Percentiles rank a stretch among this genome's conserved stretches.
phyloP scores from a whole-genome alignment of 2,113 vertebrate genomes.

The Siphamia tubifer region DNA sequence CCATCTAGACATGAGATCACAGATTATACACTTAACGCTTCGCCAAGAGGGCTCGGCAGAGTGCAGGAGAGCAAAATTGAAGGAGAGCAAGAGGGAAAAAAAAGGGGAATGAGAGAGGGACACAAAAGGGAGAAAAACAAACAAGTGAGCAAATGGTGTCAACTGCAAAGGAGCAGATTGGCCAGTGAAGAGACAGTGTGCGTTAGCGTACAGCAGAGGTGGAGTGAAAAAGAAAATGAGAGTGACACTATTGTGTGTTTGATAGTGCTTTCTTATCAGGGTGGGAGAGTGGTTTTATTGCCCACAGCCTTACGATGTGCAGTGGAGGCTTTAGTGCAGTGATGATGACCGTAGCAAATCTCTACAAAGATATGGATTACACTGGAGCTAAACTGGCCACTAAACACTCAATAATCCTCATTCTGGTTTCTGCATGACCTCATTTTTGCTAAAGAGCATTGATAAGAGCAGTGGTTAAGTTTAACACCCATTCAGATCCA shows the following conservation, averaged over 20 bases:
- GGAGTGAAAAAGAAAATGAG: conserved; percentile 25
- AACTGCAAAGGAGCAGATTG: conserved; percentile 7
- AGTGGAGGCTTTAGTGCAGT: conserved; percentile 42
- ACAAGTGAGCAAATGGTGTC: conserved; percentile 29
- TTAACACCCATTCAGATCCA: conserved; percentile 16
- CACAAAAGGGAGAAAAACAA: conserved; percentile 47
- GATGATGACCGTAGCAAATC: conserved; percentile 59
- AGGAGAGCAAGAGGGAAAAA: background rate
- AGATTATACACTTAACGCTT: conserved; percentile 80
- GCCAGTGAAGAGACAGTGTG: background rate
- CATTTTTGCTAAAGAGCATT: conserved; percentile 42
- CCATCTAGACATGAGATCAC: conserved; percentile 79
- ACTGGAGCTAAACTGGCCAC: conserved; percentile 58
- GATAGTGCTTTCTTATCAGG: conserved; percentile 57
- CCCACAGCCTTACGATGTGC: conserved; percentile 38
- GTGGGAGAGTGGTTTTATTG: conserved; percentile 42
- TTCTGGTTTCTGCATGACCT: conserved; percentile 54
- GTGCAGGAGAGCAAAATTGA: conserved; percentile 50
- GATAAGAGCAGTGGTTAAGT: conserved; percentile 51
- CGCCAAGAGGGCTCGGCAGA: conserved; percentile 64
- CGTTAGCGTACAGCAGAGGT: background rate
- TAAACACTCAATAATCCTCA: conserved; percentile 62
- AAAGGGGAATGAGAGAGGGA: background rate
- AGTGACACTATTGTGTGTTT: conserved; percentile 6
- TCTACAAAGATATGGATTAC: conserved; percentile 65